Conservation (phyloP, 2,113 vertebrate species). For the Felis catus region DNA sequence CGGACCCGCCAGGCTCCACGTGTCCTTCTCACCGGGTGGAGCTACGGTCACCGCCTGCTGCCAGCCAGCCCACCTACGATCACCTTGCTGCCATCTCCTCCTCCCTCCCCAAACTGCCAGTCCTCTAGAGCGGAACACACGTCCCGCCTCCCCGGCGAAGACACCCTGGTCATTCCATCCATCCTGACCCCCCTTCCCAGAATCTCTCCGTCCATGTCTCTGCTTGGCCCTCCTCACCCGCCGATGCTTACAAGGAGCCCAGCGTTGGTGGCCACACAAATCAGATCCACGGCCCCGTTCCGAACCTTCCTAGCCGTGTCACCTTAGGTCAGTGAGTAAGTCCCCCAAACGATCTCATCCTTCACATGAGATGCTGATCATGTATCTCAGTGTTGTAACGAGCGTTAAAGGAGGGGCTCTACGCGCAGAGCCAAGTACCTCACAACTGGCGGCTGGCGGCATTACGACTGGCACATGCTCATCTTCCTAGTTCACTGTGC, state of each 20-base stretch:
- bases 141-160: neutral
- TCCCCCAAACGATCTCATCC: neutral
- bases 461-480: neutral
- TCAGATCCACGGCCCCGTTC: neutral
- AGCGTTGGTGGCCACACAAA: neutral
- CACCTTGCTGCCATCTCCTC: neutral
- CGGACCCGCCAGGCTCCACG: no score
- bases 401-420: neutral
- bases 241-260: neutral
- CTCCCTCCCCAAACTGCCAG: neutral
- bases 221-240: neutral
- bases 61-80: rapidly evolving
- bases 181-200: neutral
- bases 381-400: no score
- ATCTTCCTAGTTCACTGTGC: neutral
- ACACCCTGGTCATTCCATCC: neutral
- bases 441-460: neutral
- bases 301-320: neutral
- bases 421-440: neutral
- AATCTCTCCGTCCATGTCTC: neutral
- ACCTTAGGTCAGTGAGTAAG: no score
- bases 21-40: neutral
- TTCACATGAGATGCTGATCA: neutral
- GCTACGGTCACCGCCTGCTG: neutral
- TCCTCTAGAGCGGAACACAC: neutral